Evolutionary conservation across 2,113 vertebrate species (phyloP).

Genomic region (Montifringilla adamsi): DNA sequence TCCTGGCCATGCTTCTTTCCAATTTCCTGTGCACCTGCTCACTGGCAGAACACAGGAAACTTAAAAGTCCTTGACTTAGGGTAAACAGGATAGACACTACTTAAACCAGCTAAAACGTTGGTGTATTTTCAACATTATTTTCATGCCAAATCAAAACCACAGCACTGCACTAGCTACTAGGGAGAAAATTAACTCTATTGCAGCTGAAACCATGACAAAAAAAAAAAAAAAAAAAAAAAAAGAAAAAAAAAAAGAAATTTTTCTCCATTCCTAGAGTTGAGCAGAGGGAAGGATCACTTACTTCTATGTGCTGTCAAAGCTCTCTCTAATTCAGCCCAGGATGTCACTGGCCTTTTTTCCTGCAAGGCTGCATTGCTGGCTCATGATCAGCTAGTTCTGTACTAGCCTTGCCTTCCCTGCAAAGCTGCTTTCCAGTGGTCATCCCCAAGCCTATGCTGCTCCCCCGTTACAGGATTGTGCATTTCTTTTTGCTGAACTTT

Average conservation of each 20-base stretch:
- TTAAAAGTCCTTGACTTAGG: neutral
- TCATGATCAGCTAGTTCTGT: neutral
- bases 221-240: neutral
- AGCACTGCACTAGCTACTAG: neutral
- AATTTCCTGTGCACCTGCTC: neutral
- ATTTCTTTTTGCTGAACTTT: neutral
- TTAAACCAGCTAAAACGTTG: neutral
- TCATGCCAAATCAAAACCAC: neutral
- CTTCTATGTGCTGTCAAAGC: accelerated
- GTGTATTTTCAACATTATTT: neutral
- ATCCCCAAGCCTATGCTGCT: neutral
- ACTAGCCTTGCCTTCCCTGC: neutral
- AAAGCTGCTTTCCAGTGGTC: neutral
- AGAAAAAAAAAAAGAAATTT: too few species aligned
- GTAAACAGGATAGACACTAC: neutral
- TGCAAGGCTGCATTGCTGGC: neutral
- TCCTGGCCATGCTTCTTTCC: neutral
- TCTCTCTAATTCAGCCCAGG: neutral
- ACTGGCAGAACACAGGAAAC: neutral
- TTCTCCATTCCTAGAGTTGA: neutral
- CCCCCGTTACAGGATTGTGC: neutral
- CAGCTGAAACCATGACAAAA: neutral
- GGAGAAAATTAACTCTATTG: neutral
- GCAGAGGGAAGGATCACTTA: neutral
- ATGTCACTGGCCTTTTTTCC: neutral